Evolutionary conservation across 2,888 invertebrate genomes (phyloP), one percentile per base, ranked within the genome.

Genomic region (Amiota mariae): DNA sequence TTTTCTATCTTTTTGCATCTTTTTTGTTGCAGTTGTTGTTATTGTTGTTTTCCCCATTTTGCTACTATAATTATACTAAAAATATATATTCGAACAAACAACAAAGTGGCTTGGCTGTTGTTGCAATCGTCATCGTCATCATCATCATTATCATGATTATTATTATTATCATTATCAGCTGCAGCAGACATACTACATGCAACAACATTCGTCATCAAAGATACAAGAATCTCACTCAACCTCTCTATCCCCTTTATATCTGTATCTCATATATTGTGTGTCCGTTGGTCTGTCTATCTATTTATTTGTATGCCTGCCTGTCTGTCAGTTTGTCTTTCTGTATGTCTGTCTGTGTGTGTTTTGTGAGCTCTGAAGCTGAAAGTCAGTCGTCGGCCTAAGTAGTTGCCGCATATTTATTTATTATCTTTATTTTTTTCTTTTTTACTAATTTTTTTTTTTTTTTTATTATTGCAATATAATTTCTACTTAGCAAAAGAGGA

Each of bases 31-130:
- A 77, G 61, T 61, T 71, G 71, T 61, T 77, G 76, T 74, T 79
- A 51, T 61, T 71, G 71, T 20, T 73, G 51, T 73, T 67, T 66
- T 70, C 13, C 64, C 70, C 72, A 71, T 71, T 85, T 78, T 80
- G 77, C 78, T 82, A 86, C 78, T 82, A 86, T 86, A 84, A 84
- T 84, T 86, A 86, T 82, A 79, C 71, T 76, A 70, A 49, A 63
- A 59, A 74, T 56, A 59, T 8, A 66, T 49, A 71, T 36, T 54
- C 49, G 46, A 51, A 49, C 13, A 57, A 13, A 66, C 51, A 71
- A 48, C 63, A 67, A 73, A 72, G 36, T 63, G 51, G 13, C 67
- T 18, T 13, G 13, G 8, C 63, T 63, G 20, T 20, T n/a, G 63
- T 11, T 46, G 63, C 13, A 15, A 20, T 36, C 13, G 20, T 63